Evolutionary conservation across 2,888 invertebrate species (phyloP).

Genomic region (Cepaea hortensis): DNA sequence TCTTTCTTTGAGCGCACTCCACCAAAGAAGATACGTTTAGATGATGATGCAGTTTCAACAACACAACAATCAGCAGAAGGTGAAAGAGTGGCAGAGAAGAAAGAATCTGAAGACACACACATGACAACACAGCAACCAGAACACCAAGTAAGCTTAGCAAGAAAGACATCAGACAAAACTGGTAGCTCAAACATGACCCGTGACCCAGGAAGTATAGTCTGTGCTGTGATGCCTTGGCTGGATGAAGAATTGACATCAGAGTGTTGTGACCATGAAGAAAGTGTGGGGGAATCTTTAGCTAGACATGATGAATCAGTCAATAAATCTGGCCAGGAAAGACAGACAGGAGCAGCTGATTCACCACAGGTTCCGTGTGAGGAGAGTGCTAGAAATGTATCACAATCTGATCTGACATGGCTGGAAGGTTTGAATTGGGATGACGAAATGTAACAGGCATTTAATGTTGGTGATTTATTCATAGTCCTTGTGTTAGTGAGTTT

Average conservation of each 20-base stretch:
- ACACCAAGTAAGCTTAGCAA: not conserved
- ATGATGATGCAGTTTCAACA: not conserved
- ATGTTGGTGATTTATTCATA: too few species aligned
- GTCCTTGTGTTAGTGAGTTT: too few species aligned
- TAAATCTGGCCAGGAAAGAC: not conserved
- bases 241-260: not conserved
- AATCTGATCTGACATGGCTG: constrained; percentile 8
- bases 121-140: not conserved
- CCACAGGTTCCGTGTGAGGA: not conserved
- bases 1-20: constrained; percentile 15
- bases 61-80: not conserved
- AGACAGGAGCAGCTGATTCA: not conserved
- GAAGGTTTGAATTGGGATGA: constrained; percentile 33
- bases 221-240: not conserved
- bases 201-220: not conserved
- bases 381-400: not conserved
- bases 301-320: not conserved
- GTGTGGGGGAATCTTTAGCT: not conserved
- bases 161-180: not conserved
- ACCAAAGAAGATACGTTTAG: constrained; percentile 18
- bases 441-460: constrained; percentile 8
- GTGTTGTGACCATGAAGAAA: not conserved
- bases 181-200: not conserved
- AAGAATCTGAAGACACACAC: not conserved
- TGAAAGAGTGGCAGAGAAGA: not conserved